Evolutionary conservation across 2,797 vertebrate genomes (phyloP).

Genomic region (Myotis planiceps): DNA sequence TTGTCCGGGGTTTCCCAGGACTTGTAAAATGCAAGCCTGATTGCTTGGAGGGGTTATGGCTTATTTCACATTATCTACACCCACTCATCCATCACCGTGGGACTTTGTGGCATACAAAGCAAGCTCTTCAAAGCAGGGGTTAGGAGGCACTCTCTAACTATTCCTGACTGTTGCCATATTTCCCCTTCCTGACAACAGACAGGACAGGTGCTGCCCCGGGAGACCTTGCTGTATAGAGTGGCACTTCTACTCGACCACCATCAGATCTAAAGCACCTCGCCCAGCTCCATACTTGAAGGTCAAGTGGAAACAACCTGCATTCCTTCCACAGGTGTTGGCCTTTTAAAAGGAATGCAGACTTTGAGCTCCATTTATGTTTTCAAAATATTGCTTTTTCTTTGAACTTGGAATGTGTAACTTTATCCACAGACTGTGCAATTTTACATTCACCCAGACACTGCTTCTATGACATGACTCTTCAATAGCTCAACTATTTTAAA

Average conservation of each 20-base stretch:
- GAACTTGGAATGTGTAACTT: slow-evolving; percentile 78
- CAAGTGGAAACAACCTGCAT: slow-evolving; percentile 74
- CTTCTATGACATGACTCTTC: slow-evolving; percentile 37
- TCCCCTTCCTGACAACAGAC: background rate
- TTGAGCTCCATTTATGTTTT: slow-evolving; percentile 77
- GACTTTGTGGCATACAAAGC: background rate
- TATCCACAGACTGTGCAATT: slow-evolving; percentile 55
- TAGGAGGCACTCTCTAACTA: background rate
- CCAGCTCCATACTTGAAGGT: slow-evolving; percentile 47
- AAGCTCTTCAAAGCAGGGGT: background rate
- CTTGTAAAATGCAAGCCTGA: background rate
- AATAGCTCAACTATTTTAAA: slow-evolving; percentile 33
- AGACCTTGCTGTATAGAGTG: background rate
- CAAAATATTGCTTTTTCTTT: slow-evolving; percentile 80
- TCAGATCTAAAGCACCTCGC: background rate
- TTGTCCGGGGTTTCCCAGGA: slow-evolving; percentile 25
- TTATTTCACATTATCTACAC: slow-evolving; percentile 33
- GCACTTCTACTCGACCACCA: background rate
- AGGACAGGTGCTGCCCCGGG: background rate
- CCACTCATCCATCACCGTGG: background rate
- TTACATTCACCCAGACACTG: slow-evolving; percentile 20
- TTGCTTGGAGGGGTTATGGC: background rate
- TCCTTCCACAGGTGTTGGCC: slow-evolving; percentile 78
- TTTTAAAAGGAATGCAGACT: slow-evolving; percentile 78
- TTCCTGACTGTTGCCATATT: background rate